Base-by-base conservation (phyloP, 2,888 invertebrate genomes). In the Tryphoninae sp. region DNA sequence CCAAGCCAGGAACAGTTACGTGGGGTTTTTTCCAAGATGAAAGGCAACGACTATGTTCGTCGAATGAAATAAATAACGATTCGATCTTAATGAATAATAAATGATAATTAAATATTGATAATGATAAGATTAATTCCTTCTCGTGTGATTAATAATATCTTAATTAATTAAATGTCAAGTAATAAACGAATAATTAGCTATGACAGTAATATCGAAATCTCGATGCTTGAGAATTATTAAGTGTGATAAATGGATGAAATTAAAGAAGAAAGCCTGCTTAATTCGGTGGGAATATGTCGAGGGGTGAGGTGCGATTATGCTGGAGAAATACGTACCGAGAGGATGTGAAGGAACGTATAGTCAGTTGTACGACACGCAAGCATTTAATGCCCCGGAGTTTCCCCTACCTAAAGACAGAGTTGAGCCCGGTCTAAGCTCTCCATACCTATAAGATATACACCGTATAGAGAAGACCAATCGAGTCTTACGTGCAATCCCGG, bases 401-500 rank as follows among this genome's bases (percentile, higher is more conserved):
- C 69, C 26, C 23, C 49, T 42, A 75, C 62, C 58, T 62, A 62
- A 67, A 42, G 78, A 67, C 74, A 71, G 26, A 59, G 74, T 71
- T 77, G 76, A 83, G 71, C 71, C 62, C 51, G 62, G 55, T 76
- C 73, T 68, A 51, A 82, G 76, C 72, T 62, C 62, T 77, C 53
- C 16, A 8, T 45, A 45, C 16, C 22, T 49, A 13, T 55, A 73
- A 69, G 72, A 76, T 58, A 77, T n/a, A 19, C 26, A 64, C 42
- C 40, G 59, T 51, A 73, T 13, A 19, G 53, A 64, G 53, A 67
- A 69, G 68, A 74, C 71, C 79, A 85, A 86, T 88, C 82, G 85
- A 86, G 85, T 86, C 86, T 86, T 87, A 82, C 80, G 73, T 79
- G 81, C 58, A 77, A 84, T 76, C 64, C 61, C 73, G 23, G 62